Percentiles rank a stretch among this genome's conserved stretches.
phyloP scores from a whole-genome alignment of 2,888 invertebrate species.

The Tridacna crocea region DNA sequence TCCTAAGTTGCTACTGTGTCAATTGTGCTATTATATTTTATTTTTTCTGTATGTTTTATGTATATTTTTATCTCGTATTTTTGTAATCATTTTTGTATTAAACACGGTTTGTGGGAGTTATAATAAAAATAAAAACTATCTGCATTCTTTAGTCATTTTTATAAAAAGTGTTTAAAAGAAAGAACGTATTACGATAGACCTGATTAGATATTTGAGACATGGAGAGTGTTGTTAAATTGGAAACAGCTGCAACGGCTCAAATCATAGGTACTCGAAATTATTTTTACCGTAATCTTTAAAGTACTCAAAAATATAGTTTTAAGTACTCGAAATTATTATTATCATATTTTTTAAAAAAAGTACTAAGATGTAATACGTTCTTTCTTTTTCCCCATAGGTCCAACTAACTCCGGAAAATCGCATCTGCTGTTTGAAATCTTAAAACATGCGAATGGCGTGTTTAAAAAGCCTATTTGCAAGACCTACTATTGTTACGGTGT shows the following conservation, averaged over 20 bases:
- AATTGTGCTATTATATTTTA: not conserved
- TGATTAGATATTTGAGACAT: not conserved
- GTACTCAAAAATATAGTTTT: not conserved
- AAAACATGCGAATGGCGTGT: conserved; percentile 15
- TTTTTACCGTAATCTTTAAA: not conserved
- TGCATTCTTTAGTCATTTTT: not conserved
- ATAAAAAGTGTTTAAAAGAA: not conserved
- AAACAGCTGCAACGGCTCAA: conserved; percentile 11
- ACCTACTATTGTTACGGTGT: conserved; percentile 29
- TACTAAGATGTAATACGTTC: not conserved
- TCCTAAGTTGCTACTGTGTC: not conserved
- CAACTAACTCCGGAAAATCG: conserved; percentile 22
- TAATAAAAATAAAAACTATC: not conserved
- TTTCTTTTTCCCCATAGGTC: not conserved
- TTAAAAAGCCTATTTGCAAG: not conserved
- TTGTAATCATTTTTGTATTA: not conserved
- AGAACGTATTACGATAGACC: not conserved
- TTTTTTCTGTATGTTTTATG: not conserved
- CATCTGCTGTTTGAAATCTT: conserved; percentile 3
- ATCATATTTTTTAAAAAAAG: too few relatives aligned
- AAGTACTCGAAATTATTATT: too few relatives aligned
- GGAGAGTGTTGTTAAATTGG: conserved; percentile 27
- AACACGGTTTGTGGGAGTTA: not conserved
- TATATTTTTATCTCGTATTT: not conserved
- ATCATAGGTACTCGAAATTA: not conserved